phyloP scores from a whole-genome alignment of 2,797 vertebrate genomes.

The Poeciliopsis turneri region DNA sequence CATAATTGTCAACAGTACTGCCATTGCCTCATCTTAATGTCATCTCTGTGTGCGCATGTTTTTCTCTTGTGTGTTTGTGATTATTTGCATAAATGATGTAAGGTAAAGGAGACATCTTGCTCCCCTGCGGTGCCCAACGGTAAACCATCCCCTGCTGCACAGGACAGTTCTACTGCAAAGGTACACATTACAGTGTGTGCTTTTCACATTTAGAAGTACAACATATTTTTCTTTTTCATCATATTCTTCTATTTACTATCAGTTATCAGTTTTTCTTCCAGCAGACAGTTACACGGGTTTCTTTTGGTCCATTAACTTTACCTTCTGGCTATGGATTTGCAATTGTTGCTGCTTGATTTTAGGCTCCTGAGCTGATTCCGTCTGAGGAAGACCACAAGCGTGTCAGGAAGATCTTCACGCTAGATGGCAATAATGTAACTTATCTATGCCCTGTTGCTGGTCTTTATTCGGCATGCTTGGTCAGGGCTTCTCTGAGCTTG shows the following conservation, averaged over 20 bases:
- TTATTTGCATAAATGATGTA: slow-evolving; percentile 40
- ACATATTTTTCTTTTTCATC: background rate
- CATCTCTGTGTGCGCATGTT: slow-evolving; percentile 40
- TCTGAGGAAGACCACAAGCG: slow-evolving; percentile 87
- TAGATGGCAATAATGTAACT: slow-evolving; percentile 77
- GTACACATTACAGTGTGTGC: slow-evolving; percentile 26
- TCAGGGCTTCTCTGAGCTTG: slow-evolving; percentile 8
- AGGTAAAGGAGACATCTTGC: slow-evolving; percentile 69
- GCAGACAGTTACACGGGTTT: background rate
- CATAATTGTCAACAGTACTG: slow-evolving; percentile 15
- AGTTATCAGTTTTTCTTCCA: slow-evolving; percentile 17
- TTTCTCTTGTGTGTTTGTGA: slow-evolving; percentile 46
- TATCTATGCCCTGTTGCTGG: slow-evolving; percentile 18
- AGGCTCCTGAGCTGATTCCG: slow-evolving; percentile 80
- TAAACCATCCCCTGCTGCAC: slow-evolving; percentile 48
- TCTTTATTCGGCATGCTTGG: slow-evolving; percentile 31
- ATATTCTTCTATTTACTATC: slow-evolving; percentile 5
- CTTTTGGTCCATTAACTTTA: slow-evolving; percentile 15
- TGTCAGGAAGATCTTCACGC: slow-evolving; percentile 89
- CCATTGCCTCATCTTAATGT: slow-evolving; percentile 37
- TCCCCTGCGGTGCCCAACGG: slow-evolving; percentile 51
- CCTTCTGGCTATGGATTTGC: slow-evolving; percentile 30
- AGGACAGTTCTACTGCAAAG: slow-evolving; percentile 24
- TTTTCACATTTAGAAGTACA: slow-evolving; percentile 10
- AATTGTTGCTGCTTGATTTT: slow-evolving; percentile 45